These are phyloP conservation scores for Potorous gilbertii DNA, from an alignment of 2,797 vertebrate genomes.

Conservation along the genomic window DNA sequence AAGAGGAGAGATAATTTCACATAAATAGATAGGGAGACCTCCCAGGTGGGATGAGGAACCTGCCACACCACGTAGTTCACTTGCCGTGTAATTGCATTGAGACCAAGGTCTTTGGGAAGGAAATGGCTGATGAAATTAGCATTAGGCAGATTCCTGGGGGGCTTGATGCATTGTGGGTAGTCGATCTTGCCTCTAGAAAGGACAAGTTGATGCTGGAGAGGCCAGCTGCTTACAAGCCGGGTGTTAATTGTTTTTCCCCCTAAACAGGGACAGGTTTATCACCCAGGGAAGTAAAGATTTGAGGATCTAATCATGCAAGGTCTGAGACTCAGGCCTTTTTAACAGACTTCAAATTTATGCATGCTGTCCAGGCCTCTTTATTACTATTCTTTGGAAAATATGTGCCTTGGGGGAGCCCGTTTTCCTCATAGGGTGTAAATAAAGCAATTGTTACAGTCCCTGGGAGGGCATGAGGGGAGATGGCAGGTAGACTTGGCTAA, in stretches of 20 bases:
- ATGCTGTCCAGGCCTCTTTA: slow-evolving; percentile 46
- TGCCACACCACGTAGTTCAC: slow-evolving; percentile 84
- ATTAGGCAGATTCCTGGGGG: slow-evolving; percentile 90
- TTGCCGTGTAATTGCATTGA: slow-evolving; percentile 89
- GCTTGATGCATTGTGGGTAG: slow-evolving; percentile 85
- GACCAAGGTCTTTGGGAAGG: slow-evolving; percentile 95
- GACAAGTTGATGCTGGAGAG: slow-evolving; percentile 86
- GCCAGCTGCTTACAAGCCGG: slow-evolving; percentile 88
- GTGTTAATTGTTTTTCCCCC: slow-evolving; percentile 91
- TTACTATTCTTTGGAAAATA: slow-evolving; percentile 49
- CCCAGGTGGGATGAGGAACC: slow-evolving; percentile 75
- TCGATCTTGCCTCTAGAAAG: slow-evolving; percentile 94
- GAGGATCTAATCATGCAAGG: slow-evolving; percentile 82
- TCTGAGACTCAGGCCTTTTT: slow-evolving; percentile 59
- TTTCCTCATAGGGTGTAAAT: slow-evolving; percentile 53
- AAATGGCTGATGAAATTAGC: slow-evolving; percentile 93
- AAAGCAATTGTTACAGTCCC: slow-evolving; percentile 62
- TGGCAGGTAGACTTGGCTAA: slow-evolving; percentile 55
- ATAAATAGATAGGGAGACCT: slow-evolving; percentile 82
- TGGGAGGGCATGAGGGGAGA: not conserved
- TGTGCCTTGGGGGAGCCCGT: slow-evolving; percentile 51
- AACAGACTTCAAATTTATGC: slow-evolving; percentile 59
- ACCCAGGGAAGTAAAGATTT: slow-evolving; percentile 85
- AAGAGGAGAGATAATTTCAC: slow-evolving; percentile 83
- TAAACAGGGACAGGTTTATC: slow-evolving; percentile 89